A percentile compares a stretch with the other conserved stretches of the same genome.
phyloP scores from a whole-genome alignment of 2,113 vertebrate genomes.

The Cygnus atratus region DNA sequence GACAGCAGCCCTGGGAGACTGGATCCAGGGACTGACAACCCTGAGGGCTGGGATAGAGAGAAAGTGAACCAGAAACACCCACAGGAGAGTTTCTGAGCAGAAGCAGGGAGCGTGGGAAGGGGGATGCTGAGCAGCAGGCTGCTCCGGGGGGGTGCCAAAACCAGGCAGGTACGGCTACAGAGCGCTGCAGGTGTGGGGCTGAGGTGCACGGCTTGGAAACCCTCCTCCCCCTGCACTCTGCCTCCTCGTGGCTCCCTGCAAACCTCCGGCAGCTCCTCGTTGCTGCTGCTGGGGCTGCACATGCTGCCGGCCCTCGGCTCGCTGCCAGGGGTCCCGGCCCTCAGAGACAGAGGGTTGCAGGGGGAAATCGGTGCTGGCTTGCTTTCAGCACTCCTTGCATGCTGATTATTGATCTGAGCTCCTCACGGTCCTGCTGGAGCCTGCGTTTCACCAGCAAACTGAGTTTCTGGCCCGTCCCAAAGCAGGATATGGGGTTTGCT shows the following conservation, averaged over 20 bases:
- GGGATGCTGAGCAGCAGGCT: background rate
- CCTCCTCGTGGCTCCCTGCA: background rate
- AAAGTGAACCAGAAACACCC: background rate
- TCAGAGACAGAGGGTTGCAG: background rate
- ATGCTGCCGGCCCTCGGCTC: background rate
- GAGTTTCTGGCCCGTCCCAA: background rate
- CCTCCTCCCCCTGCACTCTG: background rate
- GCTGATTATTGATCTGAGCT: background rate
- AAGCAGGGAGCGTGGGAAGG: background rate
- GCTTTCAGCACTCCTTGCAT: background rate
- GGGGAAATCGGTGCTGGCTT: background rate
- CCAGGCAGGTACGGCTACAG: background rate
- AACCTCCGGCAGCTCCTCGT: background rate
- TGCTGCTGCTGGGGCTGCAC: background rate
- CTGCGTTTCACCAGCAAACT: background rate
- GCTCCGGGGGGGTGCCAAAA: background rate
- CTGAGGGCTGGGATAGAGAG: background rate
- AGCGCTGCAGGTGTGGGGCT: background rate
- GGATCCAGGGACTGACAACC: background rate
- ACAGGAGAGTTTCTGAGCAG: background rate
- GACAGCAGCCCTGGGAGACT: background rate
- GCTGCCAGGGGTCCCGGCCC: background rate
- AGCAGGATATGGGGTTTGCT: background rate
- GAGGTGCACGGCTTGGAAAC: background rate
- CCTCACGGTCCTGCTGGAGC: background rate